Base-by-base conservation (phyloP, 2,888 invertebrate genomes). In the Anodontia alba region DNA sequence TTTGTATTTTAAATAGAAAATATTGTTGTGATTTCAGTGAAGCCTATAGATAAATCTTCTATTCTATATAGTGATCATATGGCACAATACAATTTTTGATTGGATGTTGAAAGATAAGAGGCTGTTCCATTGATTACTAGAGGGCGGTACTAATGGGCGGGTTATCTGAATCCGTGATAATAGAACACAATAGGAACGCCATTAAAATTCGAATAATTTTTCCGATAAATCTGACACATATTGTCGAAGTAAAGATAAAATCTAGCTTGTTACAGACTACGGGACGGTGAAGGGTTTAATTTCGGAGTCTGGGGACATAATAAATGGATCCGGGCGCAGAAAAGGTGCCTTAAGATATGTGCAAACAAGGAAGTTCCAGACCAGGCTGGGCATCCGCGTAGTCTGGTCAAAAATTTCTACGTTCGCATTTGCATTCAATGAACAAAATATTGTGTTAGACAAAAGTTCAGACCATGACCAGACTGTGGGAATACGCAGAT, bases 211-310 rank as follows among this genome's bases (percentile, higher is more conserved):
- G 57, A 23, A 67, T 51, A 49, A 75, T 76, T 74, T 69, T 66
- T 33, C 36, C 57, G 83, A 83, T 83, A 83, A 67, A 57, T 33
- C 38, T 73, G 80, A 80, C 75, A 80, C 77, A 80, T 75, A 80
- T 78, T 83, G 83, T 80, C 46, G 17, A 70, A 57, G 76, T 38
- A 43, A 46, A 72, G 83, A 84, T 84, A 84, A 80, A 62, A 81
- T 81, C 77, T 51, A 54, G 51, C 66, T 68, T 71, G 74, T 57
- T 74, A 70, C 74, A 81, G 81, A 81, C 81, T 68, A 20, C 29
- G 54, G 69, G 74, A 66, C 72, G 68, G 33, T 57, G 69, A 38
- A 33, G 73, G 54, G 31, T 74, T 70, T 69, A 43, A 49, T 43
- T 51, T 17, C 46, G 49, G 42, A 67, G 49, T 80, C 80, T 80